Evolutionary conservation across 1,140 invertebrate genomes (phyloP).

Genomic region (Tigriopus japonicus): DNA sequence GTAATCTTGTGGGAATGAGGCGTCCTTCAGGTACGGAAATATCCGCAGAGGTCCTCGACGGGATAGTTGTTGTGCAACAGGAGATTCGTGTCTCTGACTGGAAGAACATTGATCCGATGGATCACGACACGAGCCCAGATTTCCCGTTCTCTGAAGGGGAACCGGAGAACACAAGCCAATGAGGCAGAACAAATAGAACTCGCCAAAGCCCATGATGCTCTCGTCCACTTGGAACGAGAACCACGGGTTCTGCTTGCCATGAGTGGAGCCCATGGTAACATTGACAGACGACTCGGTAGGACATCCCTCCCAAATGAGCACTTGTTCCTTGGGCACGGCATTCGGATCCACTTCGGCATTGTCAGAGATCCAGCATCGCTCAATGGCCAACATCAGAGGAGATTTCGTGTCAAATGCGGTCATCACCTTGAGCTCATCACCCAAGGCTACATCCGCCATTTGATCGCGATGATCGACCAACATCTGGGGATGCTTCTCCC

Average conservation of each 20-base stretch:
- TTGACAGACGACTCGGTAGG: slow-evolving; percentile 2
- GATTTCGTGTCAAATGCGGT: background rate
- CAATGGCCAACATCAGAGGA: background rate
- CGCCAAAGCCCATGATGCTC: background rate
- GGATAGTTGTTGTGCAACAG: background rate
- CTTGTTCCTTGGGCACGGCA: background rate
- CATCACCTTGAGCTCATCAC: slow-evolving; percentile 1
- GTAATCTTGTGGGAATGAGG: background rate
- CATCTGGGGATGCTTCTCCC: background rate
- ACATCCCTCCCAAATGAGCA: slow-evolving; percentile 7
- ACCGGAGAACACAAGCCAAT: slow-evolving; percentile 5
- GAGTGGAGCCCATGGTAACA: background rate
- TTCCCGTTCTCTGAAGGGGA: background rate
- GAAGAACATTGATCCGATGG: background rate
- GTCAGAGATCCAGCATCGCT: slow-evolving; percentile 8
- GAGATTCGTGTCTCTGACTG: background rate
- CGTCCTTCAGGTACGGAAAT: background rate
- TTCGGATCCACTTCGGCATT: background rate
- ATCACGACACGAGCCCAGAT: background rate
- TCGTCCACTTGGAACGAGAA: slow-evolving; percentile 5
- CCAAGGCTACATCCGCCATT: background rate
- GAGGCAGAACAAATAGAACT: slow-evolving; percentile 9
- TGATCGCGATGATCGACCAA: background rate
- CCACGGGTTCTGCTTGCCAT: background rate
- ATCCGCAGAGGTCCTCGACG: slow-evolving; percentile 1